A percentile compares a stretch with the other conserved stretches of the same genome.
These are phyloP conservation scores for Tetrapedia diversipes DNA, from an alignment of 2,888 invertebrate genomes.

Conservation along the genomic window DNA sequence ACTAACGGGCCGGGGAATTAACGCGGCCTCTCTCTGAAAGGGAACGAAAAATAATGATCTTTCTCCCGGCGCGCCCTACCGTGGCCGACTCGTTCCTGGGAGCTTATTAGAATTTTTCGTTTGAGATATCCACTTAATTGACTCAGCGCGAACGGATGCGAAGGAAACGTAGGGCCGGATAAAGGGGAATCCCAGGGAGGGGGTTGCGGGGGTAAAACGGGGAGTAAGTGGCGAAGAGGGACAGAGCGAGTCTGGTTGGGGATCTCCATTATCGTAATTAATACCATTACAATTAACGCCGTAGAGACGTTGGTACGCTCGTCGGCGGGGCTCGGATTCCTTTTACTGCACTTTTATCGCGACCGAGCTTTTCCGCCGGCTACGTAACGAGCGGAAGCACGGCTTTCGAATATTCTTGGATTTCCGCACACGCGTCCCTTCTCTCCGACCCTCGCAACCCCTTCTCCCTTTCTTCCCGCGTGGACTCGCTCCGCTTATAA, in stretches of 20 bases:
- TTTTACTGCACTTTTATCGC: conserved; percentile 71
- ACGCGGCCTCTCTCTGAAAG: conserved; percentile 39
- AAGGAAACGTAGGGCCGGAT: conserved; percentile 28
- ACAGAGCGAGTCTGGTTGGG: no score
- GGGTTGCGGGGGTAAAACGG: conserved; percentile 11
- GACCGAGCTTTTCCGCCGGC: conserved; percentile 64
- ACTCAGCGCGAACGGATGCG: conserved; percentile 59
- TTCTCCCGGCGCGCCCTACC: conserved; percentile 20
- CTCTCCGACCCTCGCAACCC: no score
- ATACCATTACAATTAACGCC: conserved; percentile 81
- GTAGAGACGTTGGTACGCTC: conserved; percentile 64
- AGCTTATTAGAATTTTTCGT: conserved; percentile 71
- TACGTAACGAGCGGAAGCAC: conserved; percentile 59
- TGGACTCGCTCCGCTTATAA: not conserved
- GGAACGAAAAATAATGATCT: conserved; percentile 50
- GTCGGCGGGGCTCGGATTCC: conserved; percentile 65
- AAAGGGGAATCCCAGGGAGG: not conserved
- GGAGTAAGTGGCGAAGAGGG: conserved; percentile 45
- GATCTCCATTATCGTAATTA: conserved; percentile 81
- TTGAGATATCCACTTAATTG: conserved; percentile 69
- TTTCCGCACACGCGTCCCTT: conserved; percentile 38
- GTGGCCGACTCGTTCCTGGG: conserved; percentile 41
- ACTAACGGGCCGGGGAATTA: conserved; percentile 46
- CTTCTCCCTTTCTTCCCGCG: not conserved
- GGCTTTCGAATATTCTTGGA: conserved; percentile 47